These are phyloP conservation scores for Oreochromis aureus DNA, from an alignment of 2,113 vertebrate species.

Conservation along the genomic window DNA sequence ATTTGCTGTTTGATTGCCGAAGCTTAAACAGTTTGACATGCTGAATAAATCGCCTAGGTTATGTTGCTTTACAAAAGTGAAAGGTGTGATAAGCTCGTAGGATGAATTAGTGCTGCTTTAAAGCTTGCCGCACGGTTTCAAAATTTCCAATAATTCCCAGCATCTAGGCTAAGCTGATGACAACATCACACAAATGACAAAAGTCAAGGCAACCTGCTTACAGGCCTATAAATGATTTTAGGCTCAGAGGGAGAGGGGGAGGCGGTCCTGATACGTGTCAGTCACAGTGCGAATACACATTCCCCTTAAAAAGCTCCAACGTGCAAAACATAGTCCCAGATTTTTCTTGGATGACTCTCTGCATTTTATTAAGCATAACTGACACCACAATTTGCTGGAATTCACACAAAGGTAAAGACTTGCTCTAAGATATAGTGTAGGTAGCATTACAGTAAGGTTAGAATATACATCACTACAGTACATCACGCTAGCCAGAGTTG, in stretches of 20 bases:
- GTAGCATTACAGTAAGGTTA: not conserved
- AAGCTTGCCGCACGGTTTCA: conserved; percentile 6
- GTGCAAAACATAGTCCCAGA: not conserved
- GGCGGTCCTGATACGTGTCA: not conserved
- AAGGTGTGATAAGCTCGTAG: conserved; percentile 20
- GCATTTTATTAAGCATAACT: not conserved
- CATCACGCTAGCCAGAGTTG: not conserved
- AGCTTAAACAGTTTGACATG: conserved; percentile 1
- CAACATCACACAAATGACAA: conserved; percentile 29
- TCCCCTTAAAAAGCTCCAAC: not conserved
- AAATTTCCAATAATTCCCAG: conserved; percentile 13
- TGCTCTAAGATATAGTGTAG: not conserved
- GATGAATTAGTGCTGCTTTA: conserved; percentile 35
- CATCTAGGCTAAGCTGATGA: conserved; percentile 34
- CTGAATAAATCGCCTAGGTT: conserved; percentile 13
- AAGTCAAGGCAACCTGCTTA: conserved; percentile 17
- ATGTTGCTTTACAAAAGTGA: conserved; percentile 11
- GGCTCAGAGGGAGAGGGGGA: not conserved
- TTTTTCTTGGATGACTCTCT: not conserved
- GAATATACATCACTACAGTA: not conserved
- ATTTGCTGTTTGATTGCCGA: not conserved
- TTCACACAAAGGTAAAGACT: not conserved
- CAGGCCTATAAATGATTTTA: conserved; percentile 9
- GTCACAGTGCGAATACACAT: not conserved
- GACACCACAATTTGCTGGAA: not conserved